A percentile compares a stretch with the other conserved stretches of the same genome.
Conservation (phyloP, 1,140 invertebrate species). For the Theocolax elegans region DNA sequence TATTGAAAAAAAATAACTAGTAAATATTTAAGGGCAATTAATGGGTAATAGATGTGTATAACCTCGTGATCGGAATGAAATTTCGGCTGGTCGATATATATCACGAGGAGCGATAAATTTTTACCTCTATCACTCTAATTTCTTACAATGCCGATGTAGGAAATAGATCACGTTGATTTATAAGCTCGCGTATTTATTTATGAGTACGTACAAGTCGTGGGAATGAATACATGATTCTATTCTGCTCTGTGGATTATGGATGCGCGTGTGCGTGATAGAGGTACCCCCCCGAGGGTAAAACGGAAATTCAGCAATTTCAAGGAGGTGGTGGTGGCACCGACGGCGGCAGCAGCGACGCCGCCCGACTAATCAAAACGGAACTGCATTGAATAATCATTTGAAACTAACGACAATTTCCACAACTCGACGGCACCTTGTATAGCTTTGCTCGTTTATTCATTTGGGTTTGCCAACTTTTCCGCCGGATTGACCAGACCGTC, state of each 20-base stretch:
- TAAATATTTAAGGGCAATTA: no score
- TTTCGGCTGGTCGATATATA: no score
- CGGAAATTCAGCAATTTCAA: constrained; percentile 24
- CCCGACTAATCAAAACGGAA: constrained; percentile 32
- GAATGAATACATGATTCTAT: constrained; percentile 14
- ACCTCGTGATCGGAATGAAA: no score
- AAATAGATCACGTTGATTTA: background rate
- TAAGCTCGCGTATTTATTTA: background rate
- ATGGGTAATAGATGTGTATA: no score
- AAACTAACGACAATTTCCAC: constrained; percentile 5
- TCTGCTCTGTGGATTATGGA: no score
- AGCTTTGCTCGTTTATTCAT: background rate
- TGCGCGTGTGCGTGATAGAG: no score
- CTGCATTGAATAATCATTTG: constrained; percentile 36
- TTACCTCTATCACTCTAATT: no score
- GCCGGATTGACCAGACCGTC: no score
- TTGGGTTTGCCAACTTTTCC: no score
- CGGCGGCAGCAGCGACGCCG: background rate
- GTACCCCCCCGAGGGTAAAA: constrained; percentile 11
- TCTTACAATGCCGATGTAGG: no score
- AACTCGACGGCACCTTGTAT: background rate
- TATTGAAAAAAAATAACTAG: no score
- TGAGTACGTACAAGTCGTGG: background rate
- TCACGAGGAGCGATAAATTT: no score
- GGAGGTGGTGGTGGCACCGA: background rate